Evolutionary conservation across 2,888 invertebrate genomes (phyloP).

Genomic region (Nemapogon koenigi): DNA sequence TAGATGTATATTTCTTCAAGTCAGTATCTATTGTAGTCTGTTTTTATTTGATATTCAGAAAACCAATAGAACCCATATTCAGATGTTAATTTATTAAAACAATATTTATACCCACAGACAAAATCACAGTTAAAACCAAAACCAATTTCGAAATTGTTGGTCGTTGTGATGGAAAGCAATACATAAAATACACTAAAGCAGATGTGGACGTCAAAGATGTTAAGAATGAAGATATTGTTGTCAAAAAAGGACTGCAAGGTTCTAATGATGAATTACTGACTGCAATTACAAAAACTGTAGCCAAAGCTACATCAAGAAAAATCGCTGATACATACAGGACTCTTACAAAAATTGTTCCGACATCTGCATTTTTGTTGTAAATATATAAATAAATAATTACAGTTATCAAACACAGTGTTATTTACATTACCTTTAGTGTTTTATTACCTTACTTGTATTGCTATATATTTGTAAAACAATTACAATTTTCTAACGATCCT

Average conservation of each 20-base stretch:
- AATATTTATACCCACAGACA: too few species aligned
- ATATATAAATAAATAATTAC: not conserved
- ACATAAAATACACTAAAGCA: constrained; percentile 1
- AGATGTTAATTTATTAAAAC: too few species aligned
- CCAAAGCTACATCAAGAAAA: not conserved
- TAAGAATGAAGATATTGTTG: not conserved
- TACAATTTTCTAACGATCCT: too few species aligned
- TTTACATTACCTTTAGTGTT: too few species aligned
- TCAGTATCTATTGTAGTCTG: too few species aligned
- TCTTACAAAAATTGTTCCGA: constrained; percentile 1
- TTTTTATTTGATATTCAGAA: too few species aligned
- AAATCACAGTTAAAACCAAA: constrained; percentile 6
- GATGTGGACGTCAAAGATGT: not conserved
- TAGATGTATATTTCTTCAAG: too few species aligned
- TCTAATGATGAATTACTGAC: not conserved
- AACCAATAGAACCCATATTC: too few species aligned
- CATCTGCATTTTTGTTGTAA: not conserved
- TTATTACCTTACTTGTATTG: too few species aligned
- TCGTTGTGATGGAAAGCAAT: not conserved
- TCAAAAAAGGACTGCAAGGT: constrained; percentile 1
- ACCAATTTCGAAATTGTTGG: not conserved
- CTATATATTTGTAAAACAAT: too few species aligned
- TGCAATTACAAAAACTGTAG: not conserved
- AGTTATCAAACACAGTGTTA: too few species aligned
- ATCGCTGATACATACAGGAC: constrained; percentile 4